These are phyloP conservation scores for Colinus virginianus DNA, from an alignment of 2,113 vertebrate species.

Conservation along the genomic window DNA sequence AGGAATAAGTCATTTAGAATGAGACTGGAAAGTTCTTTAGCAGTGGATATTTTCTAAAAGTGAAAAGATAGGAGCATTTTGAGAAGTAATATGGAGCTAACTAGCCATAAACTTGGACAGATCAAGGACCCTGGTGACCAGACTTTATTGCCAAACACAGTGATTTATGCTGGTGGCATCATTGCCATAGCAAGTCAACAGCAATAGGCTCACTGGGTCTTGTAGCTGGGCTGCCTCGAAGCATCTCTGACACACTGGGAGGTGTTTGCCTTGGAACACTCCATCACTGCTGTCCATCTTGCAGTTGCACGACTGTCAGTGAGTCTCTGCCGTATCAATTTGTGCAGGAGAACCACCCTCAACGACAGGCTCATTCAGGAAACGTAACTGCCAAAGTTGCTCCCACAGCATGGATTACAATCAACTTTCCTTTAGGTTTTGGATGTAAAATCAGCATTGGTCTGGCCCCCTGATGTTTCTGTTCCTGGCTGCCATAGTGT, in stretches of 20 bases:
- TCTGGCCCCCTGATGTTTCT: not conserved
- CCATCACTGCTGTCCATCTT: not conserved
- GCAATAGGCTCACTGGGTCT: not conserved
- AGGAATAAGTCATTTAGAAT: conserved; percentile 8
- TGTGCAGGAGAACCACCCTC: not conserved
- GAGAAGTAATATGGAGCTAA: not conserved
- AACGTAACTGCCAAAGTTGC: too few species aligned
- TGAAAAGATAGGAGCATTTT: not conserved
- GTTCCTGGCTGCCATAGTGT: not conserved
- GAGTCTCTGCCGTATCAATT: accelerated
- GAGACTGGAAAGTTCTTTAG: conserved; percentile 41
- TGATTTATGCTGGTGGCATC: not conserved
- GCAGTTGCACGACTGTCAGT: not conserved
- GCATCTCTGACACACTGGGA: not conserved
- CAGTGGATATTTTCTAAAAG: conserved; percentile 11
- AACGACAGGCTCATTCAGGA: not conserved
- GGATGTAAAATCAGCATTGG: not conserved
- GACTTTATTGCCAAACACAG: not conserved
- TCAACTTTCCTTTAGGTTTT: not conserved
- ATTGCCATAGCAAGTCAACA: not conserved
- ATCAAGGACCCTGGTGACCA: not conserved
- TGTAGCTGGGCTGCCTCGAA: not conserved
- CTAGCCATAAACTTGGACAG: not conserved
- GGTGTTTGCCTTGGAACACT: not conserved
- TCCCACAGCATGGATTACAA: not conserved